Conservation (phyloP, 1,140 invertebrate species). For the Stegodyphus dumicola region DNA sequence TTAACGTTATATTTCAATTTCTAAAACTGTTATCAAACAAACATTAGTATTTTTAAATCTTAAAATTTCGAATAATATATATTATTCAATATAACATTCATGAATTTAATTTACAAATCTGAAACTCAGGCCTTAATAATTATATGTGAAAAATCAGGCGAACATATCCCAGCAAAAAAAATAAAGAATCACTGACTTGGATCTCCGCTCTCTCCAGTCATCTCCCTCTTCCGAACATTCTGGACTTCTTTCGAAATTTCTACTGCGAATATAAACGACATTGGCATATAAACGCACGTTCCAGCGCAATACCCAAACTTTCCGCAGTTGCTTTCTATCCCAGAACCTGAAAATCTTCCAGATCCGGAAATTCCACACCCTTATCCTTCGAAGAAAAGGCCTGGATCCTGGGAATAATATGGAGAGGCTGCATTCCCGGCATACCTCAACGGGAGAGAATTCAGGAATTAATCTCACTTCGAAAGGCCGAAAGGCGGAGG, state of each 20-base stretch:
- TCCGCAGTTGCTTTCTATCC: background rate
- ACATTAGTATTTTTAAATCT: too few species aligned
- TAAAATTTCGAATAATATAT: too few species aligned
- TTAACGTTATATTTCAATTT: too few species aligned
- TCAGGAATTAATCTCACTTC: slow-evolving; percentile 38
- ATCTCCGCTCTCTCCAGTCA: too few species aligned
- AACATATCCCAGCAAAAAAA: too few species aligned
- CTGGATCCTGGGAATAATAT: slow-evolving; percentile 31
- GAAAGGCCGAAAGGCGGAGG: background rate
- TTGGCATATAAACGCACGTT: background rate
- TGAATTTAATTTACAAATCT: too few species aligned
- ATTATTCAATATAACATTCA: too few species aligned
- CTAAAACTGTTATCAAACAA: too few species aligned
- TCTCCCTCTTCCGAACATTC: too few species aligned
- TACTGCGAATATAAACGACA: background rate
- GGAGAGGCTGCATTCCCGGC: slow-evolving; percentile 22
- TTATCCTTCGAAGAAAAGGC: slow-evolving; percentile 27
- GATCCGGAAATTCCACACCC: slow-evolving; percentile 9
- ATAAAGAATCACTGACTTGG: too few species aligned
- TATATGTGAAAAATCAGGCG: too few species aligned
- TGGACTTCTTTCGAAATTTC: background rate
- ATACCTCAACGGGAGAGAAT: slow-evolving; percentile 34
- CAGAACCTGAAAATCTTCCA: background rate
- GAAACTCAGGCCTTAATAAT: too few species aligned
- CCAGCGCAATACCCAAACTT: slow-evolving; percentile 3